Percentiles rank a stretch among this genome's conserved stretches.
phyloP scores from a whole-genome alignment of 2,888 invertebrate species.

The Callyntrura guangdongensis region DNA sequence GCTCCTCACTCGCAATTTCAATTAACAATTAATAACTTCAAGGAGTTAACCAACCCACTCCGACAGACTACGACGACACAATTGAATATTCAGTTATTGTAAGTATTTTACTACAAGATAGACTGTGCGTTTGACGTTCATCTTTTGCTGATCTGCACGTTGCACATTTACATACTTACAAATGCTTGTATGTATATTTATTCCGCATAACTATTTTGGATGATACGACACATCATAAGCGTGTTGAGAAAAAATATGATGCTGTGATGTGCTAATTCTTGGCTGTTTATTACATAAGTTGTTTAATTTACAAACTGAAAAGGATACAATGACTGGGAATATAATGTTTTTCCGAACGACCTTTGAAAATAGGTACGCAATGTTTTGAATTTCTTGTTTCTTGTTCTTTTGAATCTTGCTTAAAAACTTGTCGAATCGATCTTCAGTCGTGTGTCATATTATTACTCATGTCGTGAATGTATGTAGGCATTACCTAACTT shows the following conservation, averaged over 20 bases:
- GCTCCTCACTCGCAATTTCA: no score
- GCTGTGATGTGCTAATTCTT: slow-evolving; percentile 39
- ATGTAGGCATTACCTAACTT: slow-evolving; percentile 33
- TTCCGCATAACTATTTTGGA: slow-evolving; percentile 1
- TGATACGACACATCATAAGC: no score
- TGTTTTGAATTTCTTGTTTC: not conserved
- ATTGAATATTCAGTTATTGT: slow-evolving; percentile 4
- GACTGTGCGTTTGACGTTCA: not conserved
- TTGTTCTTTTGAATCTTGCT: not conserved
- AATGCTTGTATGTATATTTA: not conserved
- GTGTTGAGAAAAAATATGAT: slow-evolving; percentile 38
- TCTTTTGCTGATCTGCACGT: not conserved
- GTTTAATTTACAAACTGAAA: slow-evolving; percentile 64
- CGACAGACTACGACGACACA: no score
- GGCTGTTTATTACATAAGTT: slow-evolving; percentile 54
- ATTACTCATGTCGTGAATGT: no score
- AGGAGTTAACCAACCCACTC: slow-evolving; percentile 7
- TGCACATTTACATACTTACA: not conserved
- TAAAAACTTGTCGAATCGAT: slow-evolving; percentile 38
- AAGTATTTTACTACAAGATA: not conserved
- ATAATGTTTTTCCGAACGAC: not conserved
- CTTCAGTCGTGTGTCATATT: no score
- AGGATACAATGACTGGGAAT: not conserved
- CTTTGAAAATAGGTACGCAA: not conserved
- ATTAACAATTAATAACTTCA: slow-evolving; percentile 38